Evolutionary conservation across 2,888 invertebrate genomes (phyloP).

Genomic region (Calliopum simillimum): DNA sequence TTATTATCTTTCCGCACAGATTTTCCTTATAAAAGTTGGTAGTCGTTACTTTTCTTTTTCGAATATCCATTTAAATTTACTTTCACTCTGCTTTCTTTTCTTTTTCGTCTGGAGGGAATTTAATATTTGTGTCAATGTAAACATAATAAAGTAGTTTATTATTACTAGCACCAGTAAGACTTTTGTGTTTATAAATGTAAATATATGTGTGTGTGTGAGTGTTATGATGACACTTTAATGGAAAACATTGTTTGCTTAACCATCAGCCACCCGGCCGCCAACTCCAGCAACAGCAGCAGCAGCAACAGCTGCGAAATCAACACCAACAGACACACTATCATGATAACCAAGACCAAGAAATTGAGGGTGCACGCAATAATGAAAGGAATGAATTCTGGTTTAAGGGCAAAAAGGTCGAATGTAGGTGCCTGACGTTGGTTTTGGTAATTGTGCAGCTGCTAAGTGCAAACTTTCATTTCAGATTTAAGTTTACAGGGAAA

Average conservation of each 20-base stretch:
- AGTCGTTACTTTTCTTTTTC: constrained; percentile 5
- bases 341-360: too few relatives aligned
- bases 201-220: not conserved
- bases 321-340: too few relatives aligned
- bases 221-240: constrained; percentile 33
- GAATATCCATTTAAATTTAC: constrained; percentile 10
- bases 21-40: too few relatives aligned
- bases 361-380: too few relatives aligned
- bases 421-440: too few relatives aligned
- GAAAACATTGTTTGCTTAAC: constrained; percentile 24
- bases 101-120: not conserved
- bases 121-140: constrained; percentile 25
- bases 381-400: too few relatives aligned
- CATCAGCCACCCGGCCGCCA: not conserved
- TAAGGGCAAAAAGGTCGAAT: too few relatives aligned
- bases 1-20: too few relatives aligned
- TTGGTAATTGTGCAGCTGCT: not conserved
- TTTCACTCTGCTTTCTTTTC: not conserved
- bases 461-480: not conserved
- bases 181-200: not conserved
- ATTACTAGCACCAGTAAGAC: constrained; percentile 5
- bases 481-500: too few relatives aligned
- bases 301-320: too few relatives aligned
- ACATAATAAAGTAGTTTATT: constrained; percentile 24
- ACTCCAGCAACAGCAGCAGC: too few relatives aligned